phyloP scores from a whole-genome alignment of 2,888 invertebrate species.

The Scaeva pyrastri region DNA sequence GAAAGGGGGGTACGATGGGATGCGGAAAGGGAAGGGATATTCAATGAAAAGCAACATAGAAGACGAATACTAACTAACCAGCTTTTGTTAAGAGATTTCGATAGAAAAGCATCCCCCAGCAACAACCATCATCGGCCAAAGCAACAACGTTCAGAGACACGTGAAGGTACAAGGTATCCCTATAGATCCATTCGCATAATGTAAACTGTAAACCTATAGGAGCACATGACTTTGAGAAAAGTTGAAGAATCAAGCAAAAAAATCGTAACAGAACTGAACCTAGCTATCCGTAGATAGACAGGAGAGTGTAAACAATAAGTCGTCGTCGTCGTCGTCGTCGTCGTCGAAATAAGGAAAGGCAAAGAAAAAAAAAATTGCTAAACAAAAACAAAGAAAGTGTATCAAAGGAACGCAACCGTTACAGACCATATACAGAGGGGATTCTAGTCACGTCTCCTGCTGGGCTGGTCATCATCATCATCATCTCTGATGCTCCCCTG shows the following conservation, averaged over 20 bases:
- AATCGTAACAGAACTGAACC: neutral
- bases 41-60: conserved; percentile 63
- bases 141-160: conserved; percentile 12
- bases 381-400: neutral
- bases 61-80: conserved; percentile 61
- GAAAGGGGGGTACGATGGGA: too few species aligned
- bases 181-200: neutral
- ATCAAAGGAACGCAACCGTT: conserved; percentile 17
- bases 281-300: neutral
- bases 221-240: conserved; percentile 50
- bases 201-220: neutral
- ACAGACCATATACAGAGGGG: conserved; percentile 10
- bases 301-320: conserved; percentile 26
- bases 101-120: conserved; percentile 16
- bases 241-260: conserved; percentile 15
- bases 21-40: conserved; percentile 25
- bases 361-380: neutral
- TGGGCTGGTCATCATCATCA: conserved; percentile 32
- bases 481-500: neutral
- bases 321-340: neutral
- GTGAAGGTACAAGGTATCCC: neutral
- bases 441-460: conserved; percentile 65
- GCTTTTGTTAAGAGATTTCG: conserved; percentile 62
- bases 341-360: too few species aligned
- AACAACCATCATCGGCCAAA: neutral